Evolutionary conservation across 2,797 vertebrate genomes (phyloP), one percentile per base, ranked within the genome.

Genomic region (Peromyscus nudipes): DNA sequence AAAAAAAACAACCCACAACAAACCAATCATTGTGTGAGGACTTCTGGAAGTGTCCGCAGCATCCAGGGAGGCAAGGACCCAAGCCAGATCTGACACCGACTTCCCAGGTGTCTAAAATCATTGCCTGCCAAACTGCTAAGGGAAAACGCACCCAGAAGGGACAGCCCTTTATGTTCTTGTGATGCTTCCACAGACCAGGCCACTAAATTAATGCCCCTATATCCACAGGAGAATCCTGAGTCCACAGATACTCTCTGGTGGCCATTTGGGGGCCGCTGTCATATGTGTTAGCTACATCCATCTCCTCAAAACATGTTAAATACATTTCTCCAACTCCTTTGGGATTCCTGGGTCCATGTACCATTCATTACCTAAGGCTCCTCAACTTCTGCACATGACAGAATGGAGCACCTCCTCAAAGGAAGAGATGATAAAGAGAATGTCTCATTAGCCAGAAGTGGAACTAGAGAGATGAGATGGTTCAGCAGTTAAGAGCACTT

Each of bases 11-110:
- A 67, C 16, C 46, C 64, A 49, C 43, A 97, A 97, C 94, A 97
- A 96, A 96, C 65, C 21, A 3, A 94, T 46, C 71, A 89, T 95
- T 97, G 90, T 97, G 93, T 92, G 49, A n/a, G 82, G 65, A 43
- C 37, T 76, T 16, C 43, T 8, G 65, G 71, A 73, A 92, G 91
- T 34, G 31, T 73, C 64, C 77, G 76, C 40, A 65, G 55, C 19
- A 4, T 69, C 43, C 29, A 21, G 73, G 55, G 80, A 86, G 75
- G 29, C 12, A 81, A 52, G 75, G 49, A 89, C 46, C 34, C 87
- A 5, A 27, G 55, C 34, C 80, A 90, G 60, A 69, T 81, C 57
- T 90, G 90, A 84, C 55, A 90, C 52, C 80, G 95, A 80, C 85
- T 89, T 85, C 96, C 94, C 87, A 97, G 94, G 62, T 84, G 69